A percentile compares a stretch with the other conserved stretches of the same genome.
These are phyloP conservation scores for Choristoneura rosaceana DNA, from an alignment of 2,888 invertebrate species.

Conservation along the genomic window DNA sequence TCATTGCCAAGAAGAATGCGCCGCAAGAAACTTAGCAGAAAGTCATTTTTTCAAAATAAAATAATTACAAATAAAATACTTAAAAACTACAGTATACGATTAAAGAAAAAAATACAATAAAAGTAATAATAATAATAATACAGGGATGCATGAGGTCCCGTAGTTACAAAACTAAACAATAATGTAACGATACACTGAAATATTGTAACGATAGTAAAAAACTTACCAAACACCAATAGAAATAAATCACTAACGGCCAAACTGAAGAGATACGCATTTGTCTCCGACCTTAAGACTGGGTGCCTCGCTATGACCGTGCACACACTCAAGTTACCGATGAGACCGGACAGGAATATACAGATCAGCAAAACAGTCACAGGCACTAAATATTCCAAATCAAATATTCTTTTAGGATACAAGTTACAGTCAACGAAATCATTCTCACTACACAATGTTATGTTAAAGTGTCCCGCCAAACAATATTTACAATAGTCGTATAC, in stretches of 20 bases:
- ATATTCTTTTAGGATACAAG: constrained; percentile 28
- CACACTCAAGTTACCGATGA: constrained; percentile 90
- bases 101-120: too few relatives aligned
- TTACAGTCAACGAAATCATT: constrained; percentile 2
- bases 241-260: constrained; percentile 92
- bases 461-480: constrained; percentile 6
- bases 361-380: constrained; percentile 87
- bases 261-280: constrained; percentile 93
- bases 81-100: too few relatives aligned
- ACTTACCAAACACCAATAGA: constrained; percentile 89
- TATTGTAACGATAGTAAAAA: neutral
- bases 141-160: too few relatives aligned
- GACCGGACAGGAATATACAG: constrained; percentile 90
- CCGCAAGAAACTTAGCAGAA: too few relatives aligned
- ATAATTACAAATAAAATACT: too few relatives aligned
- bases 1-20: too few relatives aligned
- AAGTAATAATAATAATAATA: too few relatives aligned
- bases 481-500: neutral
- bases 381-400: constrained; percentile 47
- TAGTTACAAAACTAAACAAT: too few relatives aligned
- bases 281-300: constrained; percentile 90
- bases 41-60: too few relatives aligned
- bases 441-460: constrained; percentile 15
- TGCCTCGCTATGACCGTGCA: constrained; percentile 91
- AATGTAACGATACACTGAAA: too few relatives aligned